Percentiles rank a stretch among this genome's conserved stretches.
These are phyloP conservation scores for Stramonita haemastoma DNA, from an alignment of 2,888 invertebrate genomes.

Conservation along the genomic window DNA sequence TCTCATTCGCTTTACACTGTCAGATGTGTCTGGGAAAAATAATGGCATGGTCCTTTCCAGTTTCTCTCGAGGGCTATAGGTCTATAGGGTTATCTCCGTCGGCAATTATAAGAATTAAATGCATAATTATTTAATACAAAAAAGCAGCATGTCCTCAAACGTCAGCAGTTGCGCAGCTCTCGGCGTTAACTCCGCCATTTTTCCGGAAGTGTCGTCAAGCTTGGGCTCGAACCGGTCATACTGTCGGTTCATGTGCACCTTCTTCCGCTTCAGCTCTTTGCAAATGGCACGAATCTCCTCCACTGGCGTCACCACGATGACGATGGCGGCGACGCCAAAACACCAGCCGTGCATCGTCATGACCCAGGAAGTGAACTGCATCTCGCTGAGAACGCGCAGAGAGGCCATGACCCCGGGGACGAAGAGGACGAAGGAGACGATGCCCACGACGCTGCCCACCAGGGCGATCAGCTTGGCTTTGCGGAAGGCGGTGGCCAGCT, in stretches of 20 bases:
- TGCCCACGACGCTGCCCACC: slow-evolving; percentile 55
- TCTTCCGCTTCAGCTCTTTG: slow-evolving; percentile 45
- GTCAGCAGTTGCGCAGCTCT: background rate
- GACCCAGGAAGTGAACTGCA: slow-evolving; percentile 58
- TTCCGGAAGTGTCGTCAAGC: background rate
- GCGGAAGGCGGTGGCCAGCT: slow-evolving; percentile 57
- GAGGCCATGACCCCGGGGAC: slow-evolving; percentile 62
- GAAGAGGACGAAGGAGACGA: slow-evolving; percentile 55
- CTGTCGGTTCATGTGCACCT: background rate
- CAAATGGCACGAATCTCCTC: slow-evolving; percentile 58
- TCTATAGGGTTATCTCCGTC: too few relatives aligned
- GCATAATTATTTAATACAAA: too few relatives aligned
- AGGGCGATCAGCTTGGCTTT: slow-evolving; percentile 60
- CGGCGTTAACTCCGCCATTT: background rate
- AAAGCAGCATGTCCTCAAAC: too few relatives aligned
- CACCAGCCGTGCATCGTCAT: slow-evolving; percentile 58
- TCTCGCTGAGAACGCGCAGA: slow-evolving; percentile 55
- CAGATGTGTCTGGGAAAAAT: too few relatives aligned
- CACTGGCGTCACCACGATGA: slow-evolving; percentile 58
- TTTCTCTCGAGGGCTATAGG: too few relatives aligned
- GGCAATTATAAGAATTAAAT: too few relatives aligned
- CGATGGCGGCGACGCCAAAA: slow-evolving; percentile 58
- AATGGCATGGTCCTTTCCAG: too few relatives aligned
- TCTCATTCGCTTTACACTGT: too few relatives aligned
- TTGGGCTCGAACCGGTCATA: background rate